Evolutionary conservation across 2,797 vertebrate genomes (phyloP).

Genomic region (Pantherophis alleghaniensis): DNA sequence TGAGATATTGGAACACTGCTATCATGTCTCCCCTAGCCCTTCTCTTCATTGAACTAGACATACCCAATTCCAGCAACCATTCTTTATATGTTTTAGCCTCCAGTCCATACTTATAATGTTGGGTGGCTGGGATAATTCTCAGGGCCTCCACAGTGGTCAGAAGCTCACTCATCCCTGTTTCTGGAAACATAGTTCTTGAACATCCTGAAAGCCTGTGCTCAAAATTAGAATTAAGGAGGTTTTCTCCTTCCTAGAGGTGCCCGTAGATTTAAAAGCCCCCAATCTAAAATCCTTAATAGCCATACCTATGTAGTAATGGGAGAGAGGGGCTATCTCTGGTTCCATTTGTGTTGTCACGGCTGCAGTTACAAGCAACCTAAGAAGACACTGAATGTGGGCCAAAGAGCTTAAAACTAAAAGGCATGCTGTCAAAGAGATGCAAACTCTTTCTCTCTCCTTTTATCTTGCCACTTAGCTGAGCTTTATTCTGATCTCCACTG

Average conservation of each 20-base stretch:
- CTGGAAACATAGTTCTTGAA: neutral
- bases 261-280: neutral
- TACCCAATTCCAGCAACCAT: neutral
- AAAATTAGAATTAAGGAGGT: neutral
- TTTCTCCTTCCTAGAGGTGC: neutral
- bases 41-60: neutral
- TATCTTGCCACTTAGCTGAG: neutral
- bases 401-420: constrained; percentile 22
- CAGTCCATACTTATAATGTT: neutral
- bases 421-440: neutral
- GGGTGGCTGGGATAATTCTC: neutral
- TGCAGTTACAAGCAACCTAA: neutral
- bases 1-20: neutral
- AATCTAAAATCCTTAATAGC: neutral
- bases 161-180: neutral
- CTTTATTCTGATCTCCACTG: neutral
- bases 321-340: neutral
- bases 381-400: neutral
- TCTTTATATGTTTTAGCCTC: neutral
- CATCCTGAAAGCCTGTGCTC: neutral
- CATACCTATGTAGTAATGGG: neutral
- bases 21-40: neutral
- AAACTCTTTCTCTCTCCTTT: neutral
- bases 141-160: neutral
- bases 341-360: neutral